A percentile compares a stretch with the other conserved stretches of the same genome.
phyloP scores from a whole-genome alignment of 2,888 invertebrate genomes.

The Alviniconcha strummeri region DNA sequence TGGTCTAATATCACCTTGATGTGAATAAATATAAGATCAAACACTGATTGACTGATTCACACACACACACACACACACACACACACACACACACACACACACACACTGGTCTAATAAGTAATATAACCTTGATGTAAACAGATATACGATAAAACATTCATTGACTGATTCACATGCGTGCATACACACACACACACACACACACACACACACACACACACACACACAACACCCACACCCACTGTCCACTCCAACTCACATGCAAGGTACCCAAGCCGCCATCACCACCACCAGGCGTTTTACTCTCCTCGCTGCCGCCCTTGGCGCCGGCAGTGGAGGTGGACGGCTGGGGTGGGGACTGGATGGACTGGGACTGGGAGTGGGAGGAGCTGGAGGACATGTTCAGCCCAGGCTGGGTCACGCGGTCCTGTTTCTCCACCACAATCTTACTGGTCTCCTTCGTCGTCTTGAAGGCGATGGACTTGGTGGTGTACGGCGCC shows the following conservation, averaged over 20 bases:
- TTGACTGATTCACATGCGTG: too few relatives aligned
- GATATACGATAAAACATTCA: too few relatives aligned
- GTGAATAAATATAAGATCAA: too few relatives aligned
- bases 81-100: too few relatives aligned
- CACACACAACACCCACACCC: too few relatives aligned
- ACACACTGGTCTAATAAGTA: too few relatives aligned
- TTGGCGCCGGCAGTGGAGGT: background rate
- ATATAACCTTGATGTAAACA: too few relatives aligned
- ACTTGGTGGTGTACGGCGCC: conserved; percentile 55
- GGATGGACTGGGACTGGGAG: conserved; percentile 47
- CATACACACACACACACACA: too few relatives aligned
- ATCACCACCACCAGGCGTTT: background rate
- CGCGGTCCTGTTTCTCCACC: conserved; percentile 82
- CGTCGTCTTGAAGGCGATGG: conserved; percentile 82
- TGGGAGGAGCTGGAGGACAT: conserved; percentile 48
- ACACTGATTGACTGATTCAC: too few relatives aligned
- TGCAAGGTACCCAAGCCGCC: background rate
- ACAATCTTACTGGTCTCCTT: conserved; percentile 87
- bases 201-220: too few relatives aligned
- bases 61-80: too few relatives aligned
- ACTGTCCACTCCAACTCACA: background rate
- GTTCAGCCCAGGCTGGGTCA: conserved; percentile 56
- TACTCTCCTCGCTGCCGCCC: background rate
- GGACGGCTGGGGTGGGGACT: conserved; percentile 44
- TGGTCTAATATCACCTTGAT: too few relatives aligned